These are phyloP conservation scores for Pomacea canaliculata DNA, from an alignment of 2,888 invertebrate species.

Conservation along the genomic window DNA sequence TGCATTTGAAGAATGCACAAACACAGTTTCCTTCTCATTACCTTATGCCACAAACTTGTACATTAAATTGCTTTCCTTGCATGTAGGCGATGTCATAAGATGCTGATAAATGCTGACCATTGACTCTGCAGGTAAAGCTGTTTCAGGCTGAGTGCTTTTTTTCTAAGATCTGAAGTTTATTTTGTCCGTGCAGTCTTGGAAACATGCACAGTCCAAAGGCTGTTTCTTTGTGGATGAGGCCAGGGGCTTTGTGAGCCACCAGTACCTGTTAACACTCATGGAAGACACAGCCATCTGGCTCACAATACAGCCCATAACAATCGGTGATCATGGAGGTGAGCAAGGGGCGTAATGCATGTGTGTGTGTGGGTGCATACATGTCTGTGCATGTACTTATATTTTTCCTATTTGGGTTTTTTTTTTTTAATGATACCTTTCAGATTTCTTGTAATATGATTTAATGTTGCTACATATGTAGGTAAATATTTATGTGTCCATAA, in stretches of 20 bases:
- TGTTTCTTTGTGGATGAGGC: slow-evolving; percentile 65
- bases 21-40: too few species aligned
- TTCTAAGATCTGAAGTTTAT: too few species aligned
- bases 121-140: too few species aligned
- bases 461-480: too few species aligned
- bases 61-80: too few species aligned
- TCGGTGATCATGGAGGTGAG: slow-evolving; percentile 27
- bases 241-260: slow-evolving; percentile 58
- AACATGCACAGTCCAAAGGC: slow-evolving; percentile 53
- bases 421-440: background rate
- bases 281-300: slow-evolving; percentile 61
- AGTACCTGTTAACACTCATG: slow-evolving; percentile 54
- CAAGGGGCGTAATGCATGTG: background rate
- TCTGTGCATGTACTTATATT: background rate
- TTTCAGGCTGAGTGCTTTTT: too few species aligned
- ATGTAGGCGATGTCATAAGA: too few species aligned
- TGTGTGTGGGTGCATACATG: background rate
- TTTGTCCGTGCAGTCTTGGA: slow-evolving; percentile 42
- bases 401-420: background rate
- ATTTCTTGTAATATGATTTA: background rate
- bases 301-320: slow-evolving; percentile 53
- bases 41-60: too few species aligned
- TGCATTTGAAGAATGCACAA: too few species aligned
- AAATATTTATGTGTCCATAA: too few species aligned
- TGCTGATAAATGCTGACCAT: too few species aligned